Base-by-base conservation (phyloP, 2,888 invertebrate species). In the Marronus borbonicus region DNA sequence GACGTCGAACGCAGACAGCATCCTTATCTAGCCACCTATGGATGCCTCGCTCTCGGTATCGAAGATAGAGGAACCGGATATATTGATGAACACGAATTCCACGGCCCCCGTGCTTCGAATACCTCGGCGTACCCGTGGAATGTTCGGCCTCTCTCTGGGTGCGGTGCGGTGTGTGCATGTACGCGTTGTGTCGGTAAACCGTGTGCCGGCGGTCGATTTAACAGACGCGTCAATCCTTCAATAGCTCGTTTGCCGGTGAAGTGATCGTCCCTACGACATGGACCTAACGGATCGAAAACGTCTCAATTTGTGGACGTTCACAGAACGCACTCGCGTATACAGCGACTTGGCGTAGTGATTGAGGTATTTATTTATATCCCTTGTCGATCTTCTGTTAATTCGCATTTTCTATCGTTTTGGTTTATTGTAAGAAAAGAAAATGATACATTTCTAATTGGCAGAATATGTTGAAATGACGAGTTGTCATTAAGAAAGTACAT, bases 1-100 rank as follows among this genome's bases (percentile, higher is more conserved):
- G n/a, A 17, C n/a, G 36, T 31, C 36, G 36, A 64, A 36, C 31
- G 14, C 12, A 55, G 3, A 4, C 17, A 55, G 17, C 7, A 20
- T 58, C 55, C 55, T 58, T 58, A 58, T 20, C 55, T 58, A 17
- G 20, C 55, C 55, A 17, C 8, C 17, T 17, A 5, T 4, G 14
- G 55, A 58, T 58, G 55, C 55, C 55, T 17, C 8, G 20, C 8
- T 20, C 55, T 20, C 55, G 5, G 20, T 58, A 58, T 58, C 55
- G 20, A 58, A 58, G 55, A 20, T 20, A 17, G 55, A 20, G 55
- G 55, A 58, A 20, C 55, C 31, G 64, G 17, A 64, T 64, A 64
- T 64, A 64, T 64, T 64, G 64, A 64, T 64, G 64, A 64, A 64
- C 64, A 64, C 64, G 64, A 64, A 64, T 64, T 64, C 64, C 64